phyloP scores from a whole-genome alignment of 2,888 invertebrate species.

The Drosophila mimetica region DNA sequence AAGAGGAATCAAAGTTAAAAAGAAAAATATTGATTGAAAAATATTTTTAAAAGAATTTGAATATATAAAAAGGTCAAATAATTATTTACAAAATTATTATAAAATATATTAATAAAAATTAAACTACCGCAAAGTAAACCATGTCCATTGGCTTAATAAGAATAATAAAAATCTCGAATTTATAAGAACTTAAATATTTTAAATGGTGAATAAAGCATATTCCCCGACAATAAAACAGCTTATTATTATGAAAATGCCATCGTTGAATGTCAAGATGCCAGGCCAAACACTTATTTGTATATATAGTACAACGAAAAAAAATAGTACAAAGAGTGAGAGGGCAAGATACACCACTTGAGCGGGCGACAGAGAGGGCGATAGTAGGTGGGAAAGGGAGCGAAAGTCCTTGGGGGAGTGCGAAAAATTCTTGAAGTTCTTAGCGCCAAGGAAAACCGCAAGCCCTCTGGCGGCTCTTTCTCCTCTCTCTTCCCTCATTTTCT shows the following conservation, averaged over 20 bases:
- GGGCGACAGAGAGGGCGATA: not conserved
- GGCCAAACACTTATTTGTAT: constrained; percentile 21
- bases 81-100: too few relatives aligned
- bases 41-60: not conserved
- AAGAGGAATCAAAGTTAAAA: not conserved
- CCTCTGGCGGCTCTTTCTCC: constrained; percentile 17
- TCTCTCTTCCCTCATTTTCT: too few relatives aligned
- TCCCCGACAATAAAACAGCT: constrained; percentile 12
- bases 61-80: not conserved
- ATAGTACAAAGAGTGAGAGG: constrained; percentile 19
- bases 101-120: too few relatives aligned
- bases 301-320: constrained; percentile 8
- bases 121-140: too few relatives aligned
- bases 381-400: not conserved
- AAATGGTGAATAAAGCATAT: not conserved
- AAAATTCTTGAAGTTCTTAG: constrained; percentile 58
- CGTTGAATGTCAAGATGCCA: constrained; percentile 51
- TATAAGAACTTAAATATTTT: not conserved
- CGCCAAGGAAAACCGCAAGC: constrained; percentile 51
- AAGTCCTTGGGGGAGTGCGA: constrained; percentile 10
- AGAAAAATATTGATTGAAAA: not conserved
- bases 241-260: constrained; percentile 50
- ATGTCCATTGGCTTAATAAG: too few relatives aligned
- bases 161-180: too few relatives aligned
- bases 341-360: constrained; percentile 1